These are phyloP conservation scores for Apostichopus japonicus DNA, from an alignment of 35 echinoderm and acorn worm genomes.

Conservation along the genomic window DNA sequence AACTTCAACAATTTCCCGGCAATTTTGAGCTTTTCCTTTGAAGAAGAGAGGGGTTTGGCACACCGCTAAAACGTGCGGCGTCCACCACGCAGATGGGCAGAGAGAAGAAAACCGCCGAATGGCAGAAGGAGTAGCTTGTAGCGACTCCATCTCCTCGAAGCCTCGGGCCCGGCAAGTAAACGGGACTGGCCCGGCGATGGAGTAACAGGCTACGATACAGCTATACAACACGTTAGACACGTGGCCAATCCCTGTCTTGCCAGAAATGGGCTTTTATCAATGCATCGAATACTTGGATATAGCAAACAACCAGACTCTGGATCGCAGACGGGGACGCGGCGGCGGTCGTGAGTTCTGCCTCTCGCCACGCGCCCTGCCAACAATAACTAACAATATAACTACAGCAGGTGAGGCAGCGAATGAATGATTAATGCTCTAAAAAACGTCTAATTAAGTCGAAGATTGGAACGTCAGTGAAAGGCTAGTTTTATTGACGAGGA, in stretches of 20 bases:
- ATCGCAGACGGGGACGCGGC: conserved; percentile 14
- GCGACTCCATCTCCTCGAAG: conserved; percentile 21
- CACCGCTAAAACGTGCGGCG: conserved; percentile 59
- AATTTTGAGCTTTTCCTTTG: conserved; percentile 37
- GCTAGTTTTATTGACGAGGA: conserved; percentile 50
- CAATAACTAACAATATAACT: conserved; percentile 54
- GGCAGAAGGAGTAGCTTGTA: conserved; percentile 16
- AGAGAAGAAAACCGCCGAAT: background rate
- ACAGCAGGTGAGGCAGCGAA: conserved; percentile 47
- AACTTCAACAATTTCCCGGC: conserved; percentile 36
- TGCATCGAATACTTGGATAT: conserved; percentile 50
- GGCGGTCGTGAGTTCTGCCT: conserved; percentile 36
- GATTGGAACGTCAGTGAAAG: conserved; percentile 38
- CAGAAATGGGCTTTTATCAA: conserved; percentile 60
- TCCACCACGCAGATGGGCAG: conserved; percentile 53
- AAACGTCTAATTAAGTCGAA: conserved; percentile 62
- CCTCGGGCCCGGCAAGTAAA: conserved; percentile 57
- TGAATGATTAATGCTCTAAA: conserved; percentile 59
- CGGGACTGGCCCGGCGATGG: conserved; percentile 22
- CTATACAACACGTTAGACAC: conserved; percentile 33
- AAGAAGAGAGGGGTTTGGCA: conserved; percentile 33
- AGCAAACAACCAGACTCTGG: conserved; percentile 41
- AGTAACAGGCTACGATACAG: conserved; percentile 29
- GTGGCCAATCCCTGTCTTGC: conserved; percentile 48
- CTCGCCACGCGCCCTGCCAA: conserved; percentile 58